Percentiles rank a stretch among this genome's conserved stretches.
These are phyloP conservation scores for Potorous gilbertii DNA, from an alignment of 2,797 vertebrate species.

Conservation along the genomic window DNA sequence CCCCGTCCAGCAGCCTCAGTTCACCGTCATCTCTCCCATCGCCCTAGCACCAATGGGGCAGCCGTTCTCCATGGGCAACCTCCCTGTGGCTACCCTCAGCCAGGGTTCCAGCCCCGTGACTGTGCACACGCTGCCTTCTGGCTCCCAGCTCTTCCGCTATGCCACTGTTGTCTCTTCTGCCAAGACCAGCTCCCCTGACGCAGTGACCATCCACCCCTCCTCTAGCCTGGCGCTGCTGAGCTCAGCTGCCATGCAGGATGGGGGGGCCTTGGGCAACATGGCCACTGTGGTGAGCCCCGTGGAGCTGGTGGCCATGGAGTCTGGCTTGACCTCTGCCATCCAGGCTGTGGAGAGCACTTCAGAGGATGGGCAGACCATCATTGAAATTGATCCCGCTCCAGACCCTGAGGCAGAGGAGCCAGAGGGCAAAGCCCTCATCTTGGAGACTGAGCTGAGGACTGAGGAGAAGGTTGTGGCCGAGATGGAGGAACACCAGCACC, in stretches of 20 bases:
- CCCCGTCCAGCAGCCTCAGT: constrained; percentile 89
- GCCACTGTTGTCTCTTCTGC: constrained; percentile 89
- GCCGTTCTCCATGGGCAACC: constrained; percentile 87
- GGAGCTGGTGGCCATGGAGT: constrained; percentile 93
- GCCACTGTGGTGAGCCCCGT: constrained; percentile 90
- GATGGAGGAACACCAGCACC: constrained; percentile 91
- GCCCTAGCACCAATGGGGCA: constrained; percentile 86
- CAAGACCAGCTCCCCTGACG: constrained; percentile 87
- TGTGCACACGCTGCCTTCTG: constrained; percentile 89
- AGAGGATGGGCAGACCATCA: constrained; percentile 90
- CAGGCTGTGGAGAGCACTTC: constrained; percentile 87
- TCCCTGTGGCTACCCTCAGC: constrained; percentile 88
- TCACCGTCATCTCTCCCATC: constrained; percentile 92
- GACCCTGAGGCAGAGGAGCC: constrained; percentile 85
- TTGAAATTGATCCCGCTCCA: constrained; percentile 93
- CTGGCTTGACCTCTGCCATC: constrained; percentile 85
- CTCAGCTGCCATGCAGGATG: constrained; percentile 90
- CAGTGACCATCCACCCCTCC: constrained; percentile 92
- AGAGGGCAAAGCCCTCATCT: constrained; percentile 86
- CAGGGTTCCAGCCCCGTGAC: constrained; percentile 88
- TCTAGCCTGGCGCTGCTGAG: constrained; percentile 92
- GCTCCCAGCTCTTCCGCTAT: constrained; percentile 90
- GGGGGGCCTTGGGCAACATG: constrained; percentile 86
- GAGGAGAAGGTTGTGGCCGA: constrained; percentile 86
- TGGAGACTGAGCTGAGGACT: constrained; percentile 89